Base-by-base conservation (phyloP, 2,113 vertebrate species). In the Spilogale gracilis region DNA sequence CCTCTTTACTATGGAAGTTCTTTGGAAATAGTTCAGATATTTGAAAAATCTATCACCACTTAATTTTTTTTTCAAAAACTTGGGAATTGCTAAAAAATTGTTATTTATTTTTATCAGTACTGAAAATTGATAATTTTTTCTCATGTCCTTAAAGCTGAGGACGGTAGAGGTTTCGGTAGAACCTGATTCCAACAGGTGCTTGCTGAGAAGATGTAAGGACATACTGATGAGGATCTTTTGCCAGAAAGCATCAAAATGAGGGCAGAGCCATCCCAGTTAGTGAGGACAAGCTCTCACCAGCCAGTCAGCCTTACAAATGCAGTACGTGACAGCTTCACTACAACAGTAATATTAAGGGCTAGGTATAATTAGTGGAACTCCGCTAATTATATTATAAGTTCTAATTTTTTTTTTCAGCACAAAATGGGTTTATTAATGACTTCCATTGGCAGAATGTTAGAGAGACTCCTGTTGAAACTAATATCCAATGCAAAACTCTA, bases 81-180 rank as follows among this genome's bases (percentile, higher is more conserved):
- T 11, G 9, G 27, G 76, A 88, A 61, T 61, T 61, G 17, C 9
- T n/a, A 5, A 54, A 76, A 69, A 48, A 60, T 32, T 60, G 9
- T 81, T 95, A 43, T 1, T 5, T 20, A 6, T 56, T 30, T 69
- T 21, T 78, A 50, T 30, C 8, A 89, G 8, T 56, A 56, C 0
- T 50, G 0, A 61, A 69, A 54, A 18, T 30, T 91, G 6, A 16
- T 27, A 23, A 48, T 65, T 85, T 27, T 48, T 52, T 23, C 61
- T 73, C 30, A 0, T 14, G 1, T 20, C 14, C 32, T 50, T 45
- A 7, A 54, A 0, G 2, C 0, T 30, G 17, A 18, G 9, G 25
- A 6, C 17, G 4, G 16, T 45, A 25, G 32, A 54, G 4, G 20
- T 20, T 43, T 54, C 56, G 11, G 9, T 20, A 80, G 9, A 80